A percentile compares a stretch with the other conserved stretches of the same genome.
Conservation (phyloP, 1,140 invertebrate genomes). For the Choristoneura fumiferana region DNA sequence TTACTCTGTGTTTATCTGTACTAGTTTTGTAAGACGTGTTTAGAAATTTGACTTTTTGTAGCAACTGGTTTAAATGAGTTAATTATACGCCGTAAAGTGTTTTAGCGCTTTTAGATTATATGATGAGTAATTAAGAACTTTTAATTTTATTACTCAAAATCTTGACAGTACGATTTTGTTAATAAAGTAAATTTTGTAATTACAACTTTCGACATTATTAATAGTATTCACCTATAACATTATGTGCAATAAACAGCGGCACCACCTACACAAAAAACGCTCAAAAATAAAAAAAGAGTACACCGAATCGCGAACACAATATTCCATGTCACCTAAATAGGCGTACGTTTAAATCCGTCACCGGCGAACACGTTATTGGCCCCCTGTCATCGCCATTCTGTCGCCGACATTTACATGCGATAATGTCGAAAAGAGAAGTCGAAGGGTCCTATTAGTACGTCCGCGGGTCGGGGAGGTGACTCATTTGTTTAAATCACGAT, state of each 20-base stretch:
- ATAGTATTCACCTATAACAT: no score
- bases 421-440: constrained; percentile 32
- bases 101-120: constrained; percentile 18
- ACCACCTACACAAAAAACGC: constrained; percentile 28
- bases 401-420: constrained; percentile 33
- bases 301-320: constrained; percentile 33
- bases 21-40: constrained; percentile 42
- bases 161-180: no score
- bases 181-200: no score
- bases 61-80: not conserved
- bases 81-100: constrained; percentile 1
- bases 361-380: constrained; percentile 25
- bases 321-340: constrained; percentile 49
- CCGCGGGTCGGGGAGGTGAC: constrained; percentile 20
- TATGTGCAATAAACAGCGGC: constrained; percentile 16
- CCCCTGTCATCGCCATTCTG: constrained; percentile 34
- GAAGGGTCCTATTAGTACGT: constrained; percentile 30
- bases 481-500: constrained; percentile 20
- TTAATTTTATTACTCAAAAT: no score
- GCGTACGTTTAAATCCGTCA: constrained; percentile 48
- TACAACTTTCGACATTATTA: no score
- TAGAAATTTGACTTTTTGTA: constrained; percentile 2
- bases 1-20: constrained; percentile 67
- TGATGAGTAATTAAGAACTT: constrained; percentile 12
- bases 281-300: constrained; percentile 47